Percentiles rank a stretch among this genome's conserved stretches.
Evolutionary conservation across 2,113 vertebrate species (phyloP).

Genomic region (Caranx ignobilis): DNA sequence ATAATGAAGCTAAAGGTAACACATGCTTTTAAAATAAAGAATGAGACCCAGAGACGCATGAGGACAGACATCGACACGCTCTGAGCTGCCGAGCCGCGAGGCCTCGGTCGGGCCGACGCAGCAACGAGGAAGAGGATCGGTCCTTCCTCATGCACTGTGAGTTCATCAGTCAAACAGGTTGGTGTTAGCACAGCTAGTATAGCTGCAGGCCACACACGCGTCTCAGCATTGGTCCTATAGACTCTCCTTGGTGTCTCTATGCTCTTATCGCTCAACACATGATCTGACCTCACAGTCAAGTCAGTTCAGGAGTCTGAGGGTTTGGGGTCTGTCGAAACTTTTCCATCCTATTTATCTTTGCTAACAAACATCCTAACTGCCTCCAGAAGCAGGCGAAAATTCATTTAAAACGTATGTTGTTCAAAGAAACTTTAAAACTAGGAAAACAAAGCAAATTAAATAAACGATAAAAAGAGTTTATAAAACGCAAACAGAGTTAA

Average conservation of each 20-base stretch:
- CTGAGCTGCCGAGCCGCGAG: too few species aligned
- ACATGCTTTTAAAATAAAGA: neutral
- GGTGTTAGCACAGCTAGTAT: too few species aligned
- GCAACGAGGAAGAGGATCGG: too few species aligned
- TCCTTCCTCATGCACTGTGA: neutral
- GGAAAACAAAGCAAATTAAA: conserved; percentile 12
- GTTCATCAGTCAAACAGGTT: neutral
- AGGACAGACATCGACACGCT: too few species aligned
- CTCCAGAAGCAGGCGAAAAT: conserved; percentile 14
- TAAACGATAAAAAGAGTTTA: conserved; percentile 8
- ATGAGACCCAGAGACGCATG: too few species aligned
- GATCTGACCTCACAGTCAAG: conserved; percentile 9
- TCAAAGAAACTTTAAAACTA: conserved; percentile 20
- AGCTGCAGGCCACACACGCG: too few species aligned
- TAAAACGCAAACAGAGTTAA: conserved; percentile 30
- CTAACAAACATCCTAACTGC: conserved; percentile 22
- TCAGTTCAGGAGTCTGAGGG: neutral
- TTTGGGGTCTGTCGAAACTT: conserved; percentile 9
- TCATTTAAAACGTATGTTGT: conserved; percentile 14
- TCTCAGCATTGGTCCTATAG: too few species aligned
- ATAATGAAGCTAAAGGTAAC: neutral
- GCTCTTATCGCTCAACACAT: conserved; percentile 3
- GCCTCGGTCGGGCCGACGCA: too few species aligned
- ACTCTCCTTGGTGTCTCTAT: neutral
- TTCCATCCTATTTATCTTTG: conserved; percentile 25